These are phyloP conservation scores for Nothura maculosa DNA, from an alignment of 2,797 vertebrate species.

Conservation along the genomic window DNA sequence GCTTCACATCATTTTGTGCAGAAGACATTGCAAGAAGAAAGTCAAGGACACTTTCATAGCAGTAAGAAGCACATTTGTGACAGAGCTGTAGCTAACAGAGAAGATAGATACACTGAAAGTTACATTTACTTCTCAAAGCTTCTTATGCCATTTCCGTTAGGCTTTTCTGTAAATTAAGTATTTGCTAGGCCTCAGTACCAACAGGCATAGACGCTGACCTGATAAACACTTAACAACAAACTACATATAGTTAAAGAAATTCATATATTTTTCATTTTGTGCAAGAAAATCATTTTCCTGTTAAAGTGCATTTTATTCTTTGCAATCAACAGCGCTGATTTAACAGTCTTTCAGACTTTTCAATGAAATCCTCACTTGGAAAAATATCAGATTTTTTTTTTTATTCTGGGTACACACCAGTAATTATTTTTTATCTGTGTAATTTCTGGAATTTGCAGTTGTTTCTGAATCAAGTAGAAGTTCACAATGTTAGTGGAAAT, in stretches of 20 bases:
- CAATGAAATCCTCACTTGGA: neutral
- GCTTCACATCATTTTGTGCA: neutral
- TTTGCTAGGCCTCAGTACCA: neutral
- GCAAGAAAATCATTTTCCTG: conserved; percentile 1
- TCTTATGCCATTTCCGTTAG: neutral
- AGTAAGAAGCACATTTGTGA: neutral
- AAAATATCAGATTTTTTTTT: neutral
- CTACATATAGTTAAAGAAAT: neutral
- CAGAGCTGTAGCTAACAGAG: neutral
- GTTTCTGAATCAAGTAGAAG: neutral
- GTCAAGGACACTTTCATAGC: neutral
- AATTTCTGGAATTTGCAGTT: neutral
- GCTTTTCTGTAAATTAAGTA: conserved; percentile 19
- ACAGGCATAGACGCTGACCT: neutral
- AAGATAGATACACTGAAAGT: neutral
- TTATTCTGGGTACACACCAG: neutral
- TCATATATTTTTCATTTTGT: neutral
- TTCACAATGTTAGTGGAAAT: neutral
- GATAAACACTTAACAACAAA: neutral
- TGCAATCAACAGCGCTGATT: neutral
- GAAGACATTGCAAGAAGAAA: neutral
- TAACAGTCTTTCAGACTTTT: neutral
- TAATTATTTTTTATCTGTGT: neutral
- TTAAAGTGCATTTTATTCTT: neutral
- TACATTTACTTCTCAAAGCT: neutral